Conservation (phyloP, 2,888 invertebrate genomes). For the Epirrita christyi region DNA sequence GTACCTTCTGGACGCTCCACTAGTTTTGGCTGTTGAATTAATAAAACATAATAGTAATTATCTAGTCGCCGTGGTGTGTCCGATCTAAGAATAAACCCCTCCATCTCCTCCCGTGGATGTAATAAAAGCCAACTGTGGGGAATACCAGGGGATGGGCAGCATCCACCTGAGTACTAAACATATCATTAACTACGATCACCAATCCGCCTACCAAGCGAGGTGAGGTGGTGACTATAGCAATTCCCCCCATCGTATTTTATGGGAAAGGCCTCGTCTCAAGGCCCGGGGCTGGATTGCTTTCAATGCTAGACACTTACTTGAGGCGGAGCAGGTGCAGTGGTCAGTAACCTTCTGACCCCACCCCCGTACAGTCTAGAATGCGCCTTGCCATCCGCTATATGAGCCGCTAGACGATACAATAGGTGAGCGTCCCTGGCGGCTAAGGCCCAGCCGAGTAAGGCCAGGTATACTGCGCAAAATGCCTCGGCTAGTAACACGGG, state of each 20-base stretch:
- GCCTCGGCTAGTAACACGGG: conserved; percentile 96
- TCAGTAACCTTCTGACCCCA: conserved; percentile 93
- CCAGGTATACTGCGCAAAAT: conserved; percentile 96
- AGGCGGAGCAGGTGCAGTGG: conserved; percentile 88
- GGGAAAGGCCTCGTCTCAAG: too few species aligned
- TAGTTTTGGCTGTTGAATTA: conserved; percentile 65
- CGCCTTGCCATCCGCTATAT: conserved; percentile 90
- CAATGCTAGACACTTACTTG: conserved; percentile 51
- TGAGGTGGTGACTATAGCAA: too few species aligned
- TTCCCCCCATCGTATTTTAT: too few species aligned
- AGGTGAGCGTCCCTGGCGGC: conserved; percentile 97
- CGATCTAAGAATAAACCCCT: too few species aligned
- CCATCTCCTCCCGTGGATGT: too few species aligned
- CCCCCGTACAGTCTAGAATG: conserved; percentile 96
- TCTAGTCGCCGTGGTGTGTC: too few species aligned
- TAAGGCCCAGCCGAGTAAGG: conserved; percentile 95
- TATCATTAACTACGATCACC: too few species aligned
- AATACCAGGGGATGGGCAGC: too few species aligned
- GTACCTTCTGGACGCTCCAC: conserved; percentile 84
- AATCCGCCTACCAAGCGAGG: too few species aligned
- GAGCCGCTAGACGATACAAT: conserved; percentile 93
- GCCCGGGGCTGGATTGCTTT: too few species aligned
- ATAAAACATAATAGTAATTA: background rate
- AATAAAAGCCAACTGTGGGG: too few species aligned
- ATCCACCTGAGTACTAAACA: too few species aligned